Conservation (phyloP, 2,797 vertebrate genomes). For the Odontamblyopus lacepedii region DNA sequence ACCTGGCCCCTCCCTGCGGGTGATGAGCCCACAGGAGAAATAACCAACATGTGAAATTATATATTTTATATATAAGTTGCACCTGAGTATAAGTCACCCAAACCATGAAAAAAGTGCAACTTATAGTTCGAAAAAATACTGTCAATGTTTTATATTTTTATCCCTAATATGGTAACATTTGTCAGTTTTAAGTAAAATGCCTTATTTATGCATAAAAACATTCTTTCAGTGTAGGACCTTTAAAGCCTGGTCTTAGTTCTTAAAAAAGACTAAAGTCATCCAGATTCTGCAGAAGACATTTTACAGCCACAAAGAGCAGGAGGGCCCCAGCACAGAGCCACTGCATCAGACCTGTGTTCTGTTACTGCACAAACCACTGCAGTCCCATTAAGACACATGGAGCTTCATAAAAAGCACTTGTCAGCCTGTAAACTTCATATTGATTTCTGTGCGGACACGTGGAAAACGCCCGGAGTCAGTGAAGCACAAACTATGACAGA, state of each 20-base stretch:
- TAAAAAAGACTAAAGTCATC: constrained; percentile 46
- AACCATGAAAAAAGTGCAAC: too few relatives aligned
- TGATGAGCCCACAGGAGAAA: too few relatives aligned
- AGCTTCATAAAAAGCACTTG: background rate
- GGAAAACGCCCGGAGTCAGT: background rate
- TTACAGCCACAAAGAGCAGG: constrained; percentile 34
- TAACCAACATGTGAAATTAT: too few relatives aligned
- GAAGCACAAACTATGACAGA: background rate
- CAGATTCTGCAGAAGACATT: constrained; percentile 32
- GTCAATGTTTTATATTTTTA: too few relatives aligned
- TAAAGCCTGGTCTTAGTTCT: background rate
- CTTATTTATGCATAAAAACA: too few relatives aligned
- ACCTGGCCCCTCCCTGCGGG: too few relatives aligned
- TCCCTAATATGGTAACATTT: too few relatives aligned
- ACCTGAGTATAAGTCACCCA: too few relatives aligned
- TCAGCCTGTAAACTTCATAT: background rate
- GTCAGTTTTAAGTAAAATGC: too few relatives aligned
- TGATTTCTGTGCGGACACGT: background rate
- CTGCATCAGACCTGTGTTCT: background rate
- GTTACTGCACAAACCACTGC: background rate
- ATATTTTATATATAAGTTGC: too few relatives aligned
- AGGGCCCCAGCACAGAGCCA: background rate
- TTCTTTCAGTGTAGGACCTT: too few relatives aligned
- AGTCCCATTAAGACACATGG: background rate
- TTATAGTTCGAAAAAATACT: too few relatives aligned